Evolutionary conservation across 2,888 invertebrate species (phyloP).

Genomic region (Lepidonotus clava): DNA sequence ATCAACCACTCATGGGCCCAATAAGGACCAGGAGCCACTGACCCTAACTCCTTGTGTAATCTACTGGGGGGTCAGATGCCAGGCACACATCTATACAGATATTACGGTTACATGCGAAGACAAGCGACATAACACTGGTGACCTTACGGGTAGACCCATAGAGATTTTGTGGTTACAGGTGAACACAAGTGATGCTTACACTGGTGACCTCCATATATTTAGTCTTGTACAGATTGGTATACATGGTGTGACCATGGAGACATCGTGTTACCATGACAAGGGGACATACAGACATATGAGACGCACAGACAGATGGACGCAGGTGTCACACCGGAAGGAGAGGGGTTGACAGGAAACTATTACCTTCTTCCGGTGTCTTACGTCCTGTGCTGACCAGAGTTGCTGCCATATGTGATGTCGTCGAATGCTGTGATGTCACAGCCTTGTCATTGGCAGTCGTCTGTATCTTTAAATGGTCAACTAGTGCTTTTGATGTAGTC

Average conservation of each 20-base stretch:
- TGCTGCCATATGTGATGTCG: neutral
- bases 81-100: too few relatives aligned
- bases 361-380: neutral
- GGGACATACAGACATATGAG: neutral
- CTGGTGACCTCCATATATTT: neutral
- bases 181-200: too few relatives aligned
- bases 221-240: neutral
- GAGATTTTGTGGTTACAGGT: too few relatives aligned
- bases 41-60: too few relatives aligned
- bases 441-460: neutral
- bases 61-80: too few relatives aligned
- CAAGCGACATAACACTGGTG: too few relatives aligned
- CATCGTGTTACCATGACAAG: neutral
- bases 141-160: too few relatives aligned
- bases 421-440: neutral
- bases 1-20: too few relatives aligned
- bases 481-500: neutral
- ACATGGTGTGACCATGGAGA: neutral
- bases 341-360: neutral
- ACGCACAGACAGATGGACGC: neutral
- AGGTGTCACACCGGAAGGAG: constrained; percentile 21
- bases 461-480: neutral
- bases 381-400: neutral
- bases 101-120: too few relatives aligned
- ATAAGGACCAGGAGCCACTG: too few relatives aligned